phyloP scores from a whole-genome alignment of 1,140 invertebrate species.

The Plutomurus gul region DNA sequence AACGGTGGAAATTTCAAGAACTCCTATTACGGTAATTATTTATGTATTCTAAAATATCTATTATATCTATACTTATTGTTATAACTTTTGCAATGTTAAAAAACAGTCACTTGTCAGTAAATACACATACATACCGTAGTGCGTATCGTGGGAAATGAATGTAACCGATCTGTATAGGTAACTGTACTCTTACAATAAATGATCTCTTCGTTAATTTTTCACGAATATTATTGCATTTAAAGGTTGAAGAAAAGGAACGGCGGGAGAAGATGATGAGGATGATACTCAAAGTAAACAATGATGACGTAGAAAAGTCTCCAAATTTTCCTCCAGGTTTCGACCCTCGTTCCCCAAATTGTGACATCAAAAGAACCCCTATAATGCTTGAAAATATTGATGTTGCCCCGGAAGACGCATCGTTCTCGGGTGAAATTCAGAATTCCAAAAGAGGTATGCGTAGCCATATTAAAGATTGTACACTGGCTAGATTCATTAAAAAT shows the following conservation, averaged over 20 bases:
- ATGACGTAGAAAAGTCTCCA: background rate
- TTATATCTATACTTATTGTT: background rate
- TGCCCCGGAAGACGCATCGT: background rate
- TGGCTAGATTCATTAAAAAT: too few species aligned
- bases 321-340: background rate
- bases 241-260: constrained; percentile 8
- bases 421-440: background rate
- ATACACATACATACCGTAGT: too few species aligned
- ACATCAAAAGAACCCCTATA: constrained; percentile 16
- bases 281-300: background rate
- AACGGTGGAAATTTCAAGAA: constrained; percentile 40
- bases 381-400: background rate
- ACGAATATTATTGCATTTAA: background rate
- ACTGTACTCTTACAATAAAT: background rate
- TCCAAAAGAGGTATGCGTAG: background rate
- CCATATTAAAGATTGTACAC: background rate
- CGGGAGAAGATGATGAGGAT: background rate
- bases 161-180: too few species aligned
- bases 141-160: too few species aligned
- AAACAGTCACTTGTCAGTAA: too few species aligned
- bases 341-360: background rate
- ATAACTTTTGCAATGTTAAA: too few species aligned
- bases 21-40: constrained; percentile 33
- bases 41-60: background rate
- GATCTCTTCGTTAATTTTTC: background rate